Percentiles rank a stretch among this genome's conserved stretches.
These are phyloP conservation scores for Lepidocyrtoides sp. DNA, from an alignment of 2,888 invertebrate species.

Conservation along the genomic window DNA sequence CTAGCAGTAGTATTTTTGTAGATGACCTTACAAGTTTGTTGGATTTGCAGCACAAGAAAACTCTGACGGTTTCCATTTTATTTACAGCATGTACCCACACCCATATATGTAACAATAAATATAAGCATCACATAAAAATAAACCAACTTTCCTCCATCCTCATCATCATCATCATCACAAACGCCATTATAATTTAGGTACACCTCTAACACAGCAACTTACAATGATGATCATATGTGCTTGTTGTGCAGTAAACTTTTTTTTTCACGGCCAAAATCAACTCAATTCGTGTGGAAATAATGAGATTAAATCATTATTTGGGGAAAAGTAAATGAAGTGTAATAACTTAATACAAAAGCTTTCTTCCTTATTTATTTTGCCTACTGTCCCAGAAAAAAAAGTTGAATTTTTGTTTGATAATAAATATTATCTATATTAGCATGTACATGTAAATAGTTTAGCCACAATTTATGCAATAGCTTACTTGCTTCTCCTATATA, in stretches of 20 bases:
- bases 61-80: background rate
- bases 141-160: background rate
- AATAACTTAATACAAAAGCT: background rate
- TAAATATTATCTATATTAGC: background rate
- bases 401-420: background rate
- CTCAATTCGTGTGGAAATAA: background rate
- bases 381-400: background rate
- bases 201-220: too few relatives aligned
- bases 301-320: background rate
- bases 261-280: slow-evolving; percentile 22
- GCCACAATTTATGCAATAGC: background rate
- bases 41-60: background rate
- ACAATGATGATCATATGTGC: background rate
- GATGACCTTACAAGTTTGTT: slow-evolving; percentile 9
- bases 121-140: background rate
- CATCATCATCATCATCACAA: background rate
- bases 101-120: background rate
- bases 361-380: background rate
- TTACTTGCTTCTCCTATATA: background rate
- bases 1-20: background rate
- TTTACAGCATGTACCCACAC: background rate
- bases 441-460: background rate
- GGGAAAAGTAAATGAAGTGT: background rate
- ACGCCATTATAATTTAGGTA: background rate
- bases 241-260: background rate